A percentile compares a stretch with the other conserved stretches of the same genome.
Conservation (phyloP, 2,113 vertebrate species). For the Scolopax mira region DNA sequence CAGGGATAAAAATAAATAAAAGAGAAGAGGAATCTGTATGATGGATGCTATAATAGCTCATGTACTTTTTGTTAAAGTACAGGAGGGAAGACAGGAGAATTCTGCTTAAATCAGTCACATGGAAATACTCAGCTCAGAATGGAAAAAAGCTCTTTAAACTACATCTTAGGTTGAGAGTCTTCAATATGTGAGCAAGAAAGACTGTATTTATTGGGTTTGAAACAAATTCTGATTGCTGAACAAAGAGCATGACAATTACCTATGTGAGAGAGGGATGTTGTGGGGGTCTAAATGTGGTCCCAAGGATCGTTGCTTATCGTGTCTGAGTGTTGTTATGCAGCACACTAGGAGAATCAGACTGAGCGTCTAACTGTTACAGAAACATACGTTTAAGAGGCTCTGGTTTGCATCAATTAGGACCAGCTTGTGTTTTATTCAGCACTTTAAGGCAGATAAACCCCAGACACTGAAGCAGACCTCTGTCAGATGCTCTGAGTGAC, state of each 20-base stretch:
- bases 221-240: background rate
- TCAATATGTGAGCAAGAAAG: background rate
- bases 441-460: background rate
- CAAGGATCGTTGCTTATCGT: background rate
- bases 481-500: background rate
- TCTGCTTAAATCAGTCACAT: background rate
- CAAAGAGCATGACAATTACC: background rate
- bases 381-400: background rate
- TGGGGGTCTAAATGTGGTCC: background rate
- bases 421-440: background rate
- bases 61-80: background rate
- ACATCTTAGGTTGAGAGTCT: background rate
- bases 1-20: background rate
- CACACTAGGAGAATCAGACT: background rate
- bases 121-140: background rate
- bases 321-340: background rate
- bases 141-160: background rate
- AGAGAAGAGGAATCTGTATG: background rate
- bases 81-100: background rate
- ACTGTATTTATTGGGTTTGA: background rate
- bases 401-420: background rate
- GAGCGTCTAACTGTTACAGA: background rate
- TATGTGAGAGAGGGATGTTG: background rate
- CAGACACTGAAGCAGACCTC: background rate
- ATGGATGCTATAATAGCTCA: background rate